A percentile compares a stretch with the other conserved stretches of the same genome.
Conservation (phyloP, 2,797 vertebrate species). For the Parauchenoglanis punctatus region DNA sequence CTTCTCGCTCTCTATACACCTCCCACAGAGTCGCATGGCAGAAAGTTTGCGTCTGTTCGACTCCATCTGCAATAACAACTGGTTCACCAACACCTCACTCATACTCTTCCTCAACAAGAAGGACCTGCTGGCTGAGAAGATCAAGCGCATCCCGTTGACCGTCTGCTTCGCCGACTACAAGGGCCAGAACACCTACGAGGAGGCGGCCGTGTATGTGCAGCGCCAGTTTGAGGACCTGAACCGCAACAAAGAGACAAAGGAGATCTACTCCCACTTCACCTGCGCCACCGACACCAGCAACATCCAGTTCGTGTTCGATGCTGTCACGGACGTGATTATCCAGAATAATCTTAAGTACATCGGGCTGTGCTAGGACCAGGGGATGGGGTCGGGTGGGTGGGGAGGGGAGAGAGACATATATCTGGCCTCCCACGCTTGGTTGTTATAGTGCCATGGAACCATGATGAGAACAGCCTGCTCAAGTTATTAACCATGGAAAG, state of each 20-base stretch:
- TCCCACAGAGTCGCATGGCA: conserved; percentile 77
- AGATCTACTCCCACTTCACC: conserved; percentile 99
- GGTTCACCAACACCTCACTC: conserved; percentile 86
- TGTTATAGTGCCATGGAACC: conserved; percentile 60
- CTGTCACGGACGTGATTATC: conserved; percentile 99
- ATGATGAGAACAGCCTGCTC: conserved; percentile 58
- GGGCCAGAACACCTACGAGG: conserved; percentile 98
- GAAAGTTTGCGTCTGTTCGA: conserved; percentile 82
- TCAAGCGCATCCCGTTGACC: conserved; percentile 94
- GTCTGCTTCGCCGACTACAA: conserved; percentile 98
- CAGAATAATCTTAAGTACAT: conserved; percentile 99
- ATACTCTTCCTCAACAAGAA: conserved; percentile 99
- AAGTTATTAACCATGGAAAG: conserved; percentile 63
- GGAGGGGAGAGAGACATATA: background rate
- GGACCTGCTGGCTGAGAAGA: conserved; percentile 99
- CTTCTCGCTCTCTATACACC: conserved; percentile 63
- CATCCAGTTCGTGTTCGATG: conserved; percentile 99
- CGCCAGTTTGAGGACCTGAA: conserved; percentile 99
- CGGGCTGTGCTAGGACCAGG: conserved; percentile 91
- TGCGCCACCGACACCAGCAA: conserved; percentile 99
- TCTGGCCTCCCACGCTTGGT: conserved; percentile 9
- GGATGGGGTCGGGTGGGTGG: conserved; percentile 35
- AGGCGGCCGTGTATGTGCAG: conserved; percentile 97
- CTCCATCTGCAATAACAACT: conserved; percentile 87
- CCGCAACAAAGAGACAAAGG: conserved; percentile 99